phyloP scores from a whole-genome alignment of 2,797 vertebrate species.

The Enteromius thamalakanensis region DNA sequence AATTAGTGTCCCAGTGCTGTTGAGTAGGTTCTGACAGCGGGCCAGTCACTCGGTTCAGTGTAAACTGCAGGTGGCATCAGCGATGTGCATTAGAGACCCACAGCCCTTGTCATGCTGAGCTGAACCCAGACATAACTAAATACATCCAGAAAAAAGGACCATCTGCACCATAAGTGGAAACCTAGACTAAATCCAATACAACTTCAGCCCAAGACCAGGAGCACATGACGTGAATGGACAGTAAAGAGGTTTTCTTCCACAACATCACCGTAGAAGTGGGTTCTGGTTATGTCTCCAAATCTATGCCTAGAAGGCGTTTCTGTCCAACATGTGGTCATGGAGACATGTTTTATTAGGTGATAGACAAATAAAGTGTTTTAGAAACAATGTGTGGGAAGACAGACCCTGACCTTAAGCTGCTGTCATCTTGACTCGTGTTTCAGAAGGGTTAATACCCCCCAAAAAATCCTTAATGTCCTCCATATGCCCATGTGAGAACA shows the following conservation, averaged over 20 bases:
- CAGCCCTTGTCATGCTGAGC: slow-evolving; percentile 10
- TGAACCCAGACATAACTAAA: slow-evolving; percentile 64
- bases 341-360: slow-evolving; percentile 75
- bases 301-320: neutral
- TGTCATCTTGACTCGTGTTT: slow-evolving; percentile 78
- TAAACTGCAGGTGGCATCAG: slow-evolving; percentile 67
- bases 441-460: slow-evolving; percentile 63
- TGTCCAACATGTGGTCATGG: slow-evolving; percentile 35
- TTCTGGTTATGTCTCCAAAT: neutral
- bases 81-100: slow-evolving; percentile 61
- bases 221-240: slow-evolving; percentile 39
- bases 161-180: slow-evolving; percentile 63
- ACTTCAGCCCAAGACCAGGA: slow-evolving; percentile 53
- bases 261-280: neutral
- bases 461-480: slow-evolving; percentile 71
- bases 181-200: slow-evolving; percentile 60
- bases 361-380: slow-evolving; percentile 75
- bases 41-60: slow-evolving; percentile 26
- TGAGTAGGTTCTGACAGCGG: slow-evolving; percentile 4
- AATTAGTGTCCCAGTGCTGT: slow-evolving; percentile 26
- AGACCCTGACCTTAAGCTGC: slow-evolving; percentile 69
- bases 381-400: slow-evolving; percentile 72
- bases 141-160: slow-evolving; percentile 56
- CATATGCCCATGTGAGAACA: slow-evolving; percentile 73
- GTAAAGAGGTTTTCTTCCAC: slow-evolving; percentile 49